Conservation (phyloP, 2,113 vertebrate genomes). For the Leucopsar rothschildi region DNA sequence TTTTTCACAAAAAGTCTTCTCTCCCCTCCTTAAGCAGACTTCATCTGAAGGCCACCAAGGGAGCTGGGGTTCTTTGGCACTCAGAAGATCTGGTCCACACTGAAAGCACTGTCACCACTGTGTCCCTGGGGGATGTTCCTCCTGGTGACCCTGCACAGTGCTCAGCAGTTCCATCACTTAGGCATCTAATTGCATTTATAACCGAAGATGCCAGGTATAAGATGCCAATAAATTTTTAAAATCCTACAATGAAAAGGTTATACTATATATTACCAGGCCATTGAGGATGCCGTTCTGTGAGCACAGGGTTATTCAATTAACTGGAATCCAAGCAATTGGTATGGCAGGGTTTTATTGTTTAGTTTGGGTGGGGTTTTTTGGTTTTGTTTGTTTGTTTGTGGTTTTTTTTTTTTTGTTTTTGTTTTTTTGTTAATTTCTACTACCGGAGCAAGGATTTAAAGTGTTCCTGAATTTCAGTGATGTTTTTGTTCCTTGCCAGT, state of each 20-base stretch:
- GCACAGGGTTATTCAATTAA: not conserved
- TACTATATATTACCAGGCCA: not conserved
- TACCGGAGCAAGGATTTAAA: not conserved
- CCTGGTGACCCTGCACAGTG: not conserved
- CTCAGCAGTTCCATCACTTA: not conserved
- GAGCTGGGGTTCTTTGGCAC: not conserved
- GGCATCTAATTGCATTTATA: not conserved
- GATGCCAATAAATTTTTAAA: slow-evolving; percentile 1
- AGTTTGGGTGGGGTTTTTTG: not conserved
- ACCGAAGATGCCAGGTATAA: not conserved
- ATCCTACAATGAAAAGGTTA: not conserved
- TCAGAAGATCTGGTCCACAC: not conserved
- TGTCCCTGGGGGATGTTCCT: not conserved
- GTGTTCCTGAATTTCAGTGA: not conserved
- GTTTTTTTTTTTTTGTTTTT: not conserved
- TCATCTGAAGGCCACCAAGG: not conserved
- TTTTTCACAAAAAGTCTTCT: not conserved
- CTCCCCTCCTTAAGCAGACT: not conserved
- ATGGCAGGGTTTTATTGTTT: not conserved
- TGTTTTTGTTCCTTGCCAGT: not conserved
- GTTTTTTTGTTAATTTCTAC: not conserved
- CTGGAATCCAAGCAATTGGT: not conserved
- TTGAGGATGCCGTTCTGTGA: not conserved
- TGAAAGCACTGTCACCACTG: not conserved
- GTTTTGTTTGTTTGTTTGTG: not conserved